Evolutionary conservation across 2,797 vertebrate species (phyloP).

Genomic region (Aphelocoma californica): DNA sequence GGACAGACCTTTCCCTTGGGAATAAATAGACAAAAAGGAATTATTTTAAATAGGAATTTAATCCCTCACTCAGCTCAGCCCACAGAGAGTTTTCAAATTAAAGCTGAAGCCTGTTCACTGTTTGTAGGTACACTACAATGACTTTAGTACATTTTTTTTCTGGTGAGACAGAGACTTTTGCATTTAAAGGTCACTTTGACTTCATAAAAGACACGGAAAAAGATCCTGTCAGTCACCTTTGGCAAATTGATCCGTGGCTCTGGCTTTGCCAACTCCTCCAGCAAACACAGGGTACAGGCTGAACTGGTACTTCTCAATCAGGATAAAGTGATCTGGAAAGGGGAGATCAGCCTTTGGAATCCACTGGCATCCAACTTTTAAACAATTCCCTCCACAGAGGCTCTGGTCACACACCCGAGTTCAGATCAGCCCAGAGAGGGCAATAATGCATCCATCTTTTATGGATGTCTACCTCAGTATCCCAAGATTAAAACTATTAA

Average conservation of each 20-base stretch:
- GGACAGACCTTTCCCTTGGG: neutral
- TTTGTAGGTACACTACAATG: neutral
- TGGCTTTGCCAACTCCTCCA: constrained; percentile 84
- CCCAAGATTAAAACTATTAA: neutral
- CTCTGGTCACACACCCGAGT: neutral
- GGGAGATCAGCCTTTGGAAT: neutral
- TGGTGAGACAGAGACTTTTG: neutral
- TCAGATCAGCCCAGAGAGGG: neutral
- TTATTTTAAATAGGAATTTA: neutral
- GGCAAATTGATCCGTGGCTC: constrained; percentile 67
- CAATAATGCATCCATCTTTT: neutral
- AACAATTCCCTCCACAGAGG: neutral
- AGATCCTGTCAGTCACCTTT: constrained; percentile 73
- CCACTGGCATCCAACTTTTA: neutral
- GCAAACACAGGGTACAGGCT: constrained; percentile 86
- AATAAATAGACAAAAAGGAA: neutral
- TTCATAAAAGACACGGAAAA: neutral
- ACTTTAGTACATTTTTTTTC: neutral
- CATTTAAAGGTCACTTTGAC: neutral
- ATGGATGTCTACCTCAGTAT: neutral
- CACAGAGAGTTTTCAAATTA: neutral
- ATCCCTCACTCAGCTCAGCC: neutral
- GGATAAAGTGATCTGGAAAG: constrained; percentile 84
- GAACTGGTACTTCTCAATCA: constrained; percentile 83
- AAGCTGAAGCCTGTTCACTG: neutral